Evolutionary conservation across 2,888 invertebrate genomes (phyloP).

Genomic region (Sepiola atlantica): DNA sequence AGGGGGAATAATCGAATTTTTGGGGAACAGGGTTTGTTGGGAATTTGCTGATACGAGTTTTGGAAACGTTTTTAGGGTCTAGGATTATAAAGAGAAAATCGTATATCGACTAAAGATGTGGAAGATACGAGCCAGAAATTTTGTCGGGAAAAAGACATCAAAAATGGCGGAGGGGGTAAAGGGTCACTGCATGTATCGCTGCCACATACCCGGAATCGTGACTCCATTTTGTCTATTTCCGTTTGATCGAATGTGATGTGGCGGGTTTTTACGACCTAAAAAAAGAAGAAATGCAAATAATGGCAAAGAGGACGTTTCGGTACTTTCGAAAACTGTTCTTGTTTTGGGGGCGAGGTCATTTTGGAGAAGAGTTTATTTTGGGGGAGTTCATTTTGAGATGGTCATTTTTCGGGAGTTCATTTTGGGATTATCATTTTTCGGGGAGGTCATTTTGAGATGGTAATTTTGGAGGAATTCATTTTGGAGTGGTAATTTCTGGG

Average conservation of each 20-base stretch:
- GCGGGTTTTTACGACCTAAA: conserved; percentile 37
- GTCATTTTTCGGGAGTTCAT: no score
- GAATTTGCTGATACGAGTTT: neutral
- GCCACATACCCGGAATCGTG: conserved; percentile 43
- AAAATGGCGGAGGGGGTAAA: neutral
- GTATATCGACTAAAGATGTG: neutral
- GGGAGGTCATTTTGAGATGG: no score
- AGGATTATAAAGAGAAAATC: neutral
- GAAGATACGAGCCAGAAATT: neutral
- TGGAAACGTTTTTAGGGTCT: neutral
- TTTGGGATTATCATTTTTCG: no score
- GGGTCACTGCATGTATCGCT: neutral
- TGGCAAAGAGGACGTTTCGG: neutral
- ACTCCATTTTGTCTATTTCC: conserved; percentile 37
- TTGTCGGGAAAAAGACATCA: neutral
- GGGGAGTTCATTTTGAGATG: no score
- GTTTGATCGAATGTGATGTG: conserved; percentile 39
- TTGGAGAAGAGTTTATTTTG: no score
- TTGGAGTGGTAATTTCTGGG: no score
- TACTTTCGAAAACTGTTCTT: neutral
- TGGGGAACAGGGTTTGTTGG: neutral
- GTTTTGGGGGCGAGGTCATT: neutral
- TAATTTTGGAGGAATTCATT: no score
- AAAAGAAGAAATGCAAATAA: conserved; percentile 33
- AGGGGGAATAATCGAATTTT: neutral